These are phyloP conservation scores for Dasyurus viverrinus DNA, from an alignment of 2,113 vertebrate species.

Conservation along the genomic window DNA sequence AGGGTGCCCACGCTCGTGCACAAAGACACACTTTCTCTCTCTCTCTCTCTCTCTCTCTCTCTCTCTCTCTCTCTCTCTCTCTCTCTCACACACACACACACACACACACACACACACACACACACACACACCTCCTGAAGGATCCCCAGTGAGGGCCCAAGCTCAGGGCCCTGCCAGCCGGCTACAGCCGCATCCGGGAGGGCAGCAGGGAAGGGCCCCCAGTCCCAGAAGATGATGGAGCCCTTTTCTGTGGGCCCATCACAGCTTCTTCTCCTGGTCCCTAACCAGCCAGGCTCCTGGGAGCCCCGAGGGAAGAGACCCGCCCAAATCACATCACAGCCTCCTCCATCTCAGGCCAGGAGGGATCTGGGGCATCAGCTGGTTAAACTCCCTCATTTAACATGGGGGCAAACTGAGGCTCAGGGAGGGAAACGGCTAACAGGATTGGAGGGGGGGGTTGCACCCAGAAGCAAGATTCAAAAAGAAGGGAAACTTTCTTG, in stretches of 20 bases:
- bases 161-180: not conserved
- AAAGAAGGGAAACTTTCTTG: not conserved
- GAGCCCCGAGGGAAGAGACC: not conserved
- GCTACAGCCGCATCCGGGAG: not conserved
- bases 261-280: not conserved
- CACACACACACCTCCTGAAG: slow-evolving; percentile 12
- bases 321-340: not conserved
- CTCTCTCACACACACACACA: not conserved
- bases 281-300: not conserved
- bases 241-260: not conserved
- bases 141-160: slow-evolving; percentile 1
- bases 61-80: too few relatives aligned
- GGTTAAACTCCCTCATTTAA: not conserved
- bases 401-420: not conserved
- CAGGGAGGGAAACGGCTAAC: not conserved
- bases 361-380: too few relatives aligned
- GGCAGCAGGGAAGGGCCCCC: not conserved
- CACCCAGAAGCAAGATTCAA: not conserved
- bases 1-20: not conserved
- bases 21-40: slow-evolving; percentile 71
- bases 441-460: not conserved
- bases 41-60: too few relatives aligned
- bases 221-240: too few relatives aligned
- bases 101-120: slow-evolving; percentile 33
- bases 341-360: too few relatives aligned